Base-by-base conservation (phyloP, 2,797 vertebrate genomes). In the Epinephelus malabaricus region DNA sequence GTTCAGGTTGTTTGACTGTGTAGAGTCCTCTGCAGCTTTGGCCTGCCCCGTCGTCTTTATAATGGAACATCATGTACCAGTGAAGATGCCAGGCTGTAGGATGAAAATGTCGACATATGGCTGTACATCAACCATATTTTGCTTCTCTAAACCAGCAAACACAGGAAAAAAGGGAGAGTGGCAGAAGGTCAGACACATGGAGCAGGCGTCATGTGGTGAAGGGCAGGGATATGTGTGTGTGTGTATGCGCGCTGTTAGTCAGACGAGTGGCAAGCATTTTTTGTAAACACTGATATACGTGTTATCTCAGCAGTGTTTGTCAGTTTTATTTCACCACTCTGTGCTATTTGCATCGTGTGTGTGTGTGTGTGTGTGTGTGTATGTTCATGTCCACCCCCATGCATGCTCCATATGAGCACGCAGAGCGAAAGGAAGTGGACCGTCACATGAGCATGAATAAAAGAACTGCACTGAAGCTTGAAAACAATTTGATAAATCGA, bases 161-260 rank as follows among this genome's bases (percentile, higher is more conserved):
- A 11, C 58, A 67, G 55, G 68, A 58, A 63, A 62, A 65, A 49
- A 69, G 54, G n/a, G 34, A 66, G 21, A 53, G 73, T 34, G 69
- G 83, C 88, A 91, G 86, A 89, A 85, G 84, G 88, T 81, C 62
- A 78, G 71, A 69, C 88, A 81, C 84, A 83, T 86, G 84, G 83
- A 60, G 70, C 10, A 21, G 76, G 63, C 61, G 0, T 80, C 84
- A 69, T 71, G 86, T 38, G 15, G 76, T 10, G 81, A 86, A 60
- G 9, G 27, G 70, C 25, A 50, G 21, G 17, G 10, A 11, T 14
- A 11, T 73, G 67, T 63, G 53, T 79, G 51, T 25, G 25, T 25
- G 25, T 56, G 25, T 25, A 2, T 56, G 13, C 43, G 30, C 49
- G 47, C 60, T 60, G 46, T 53, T 45, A 12, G 19, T n/a, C 50